These are phyloP conservation scores for Omphaloscelis lunosa DNA, from an alignment of 2,888 invertebrate genomes.

Conservation along the genomic window DNA sequence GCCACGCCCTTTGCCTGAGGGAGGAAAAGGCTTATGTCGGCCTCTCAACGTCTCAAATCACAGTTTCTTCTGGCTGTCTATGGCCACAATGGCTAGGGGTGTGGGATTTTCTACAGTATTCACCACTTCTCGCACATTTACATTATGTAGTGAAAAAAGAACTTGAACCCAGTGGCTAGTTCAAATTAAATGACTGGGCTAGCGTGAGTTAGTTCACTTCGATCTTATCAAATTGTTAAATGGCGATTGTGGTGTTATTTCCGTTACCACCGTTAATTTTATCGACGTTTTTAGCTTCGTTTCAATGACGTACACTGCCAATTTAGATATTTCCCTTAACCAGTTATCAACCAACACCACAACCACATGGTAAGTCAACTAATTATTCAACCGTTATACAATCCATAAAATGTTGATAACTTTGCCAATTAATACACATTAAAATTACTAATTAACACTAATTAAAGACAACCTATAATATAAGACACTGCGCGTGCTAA, in stretches of 20 bases:
- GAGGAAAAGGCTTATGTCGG: not conserved
- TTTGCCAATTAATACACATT: conserved; percentile 20
- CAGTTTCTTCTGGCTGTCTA: not conserved
- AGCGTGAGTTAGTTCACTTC: not conserved
- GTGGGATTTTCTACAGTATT: not conserved
- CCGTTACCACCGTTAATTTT: not conserved
- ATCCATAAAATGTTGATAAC: conserved; percentile 13
- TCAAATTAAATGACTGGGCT: not conserved
- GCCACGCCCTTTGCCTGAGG: not conserved
- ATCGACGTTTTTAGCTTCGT: not conserved
- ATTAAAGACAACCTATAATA: not conserved
- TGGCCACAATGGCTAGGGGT: not conserved
- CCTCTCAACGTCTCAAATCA: not conserved
- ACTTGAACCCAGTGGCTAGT: not conserved
- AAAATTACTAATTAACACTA: conserved; percentile 5
- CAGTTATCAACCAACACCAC: not conserved
- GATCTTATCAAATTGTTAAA: not conserved
- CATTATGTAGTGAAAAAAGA: not conserved
- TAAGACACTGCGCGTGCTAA: conserved; percentile 8
- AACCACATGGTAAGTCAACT: not conserved
- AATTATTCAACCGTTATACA: conserved; percentile 19
- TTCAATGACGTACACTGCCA: not conserved
- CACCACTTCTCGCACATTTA: not conserved
- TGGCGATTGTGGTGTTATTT: not conserved
- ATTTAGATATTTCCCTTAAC: conserved; percentile 9